Base-by-base conservation (phyloP, 2,888 invertebrate species). In the Eilema sororculum region DNA sequence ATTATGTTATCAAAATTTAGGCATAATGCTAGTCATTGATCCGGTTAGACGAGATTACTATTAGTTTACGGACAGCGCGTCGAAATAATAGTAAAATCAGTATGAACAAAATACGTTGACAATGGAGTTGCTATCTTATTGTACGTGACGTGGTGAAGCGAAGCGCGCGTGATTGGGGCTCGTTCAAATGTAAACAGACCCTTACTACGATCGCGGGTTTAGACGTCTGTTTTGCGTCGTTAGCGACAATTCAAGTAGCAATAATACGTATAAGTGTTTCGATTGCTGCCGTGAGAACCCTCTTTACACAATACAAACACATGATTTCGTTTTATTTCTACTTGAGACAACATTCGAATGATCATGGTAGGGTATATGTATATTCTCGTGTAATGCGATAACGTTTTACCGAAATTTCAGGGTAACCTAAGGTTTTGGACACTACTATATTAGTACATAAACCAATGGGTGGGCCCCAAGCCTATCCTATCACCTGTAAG, bases 81-180 rank as follows among this genome's bases (percentile, higher is more conserved):
- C 75, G 67, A 84, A 83, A 87, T 88, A 88, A 86, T 86, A 76
- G 85, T 78, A 68, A 82, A 77, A 78, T 71, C 75, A 80, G 79
- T 79, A 76, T 75, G 82, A 78, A 84, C 85, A 85, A 89, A 89
- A 87, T 87, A 86, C 81, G 82, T 82, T 79, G 84, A 91, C 92
- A 91, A 91, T 89, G 73, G 87, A 77, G 80, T 72, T 82, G 84
- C 86, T 92, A 92, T 91, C 91, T 88, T 87, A 86, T 87, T 87
- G 89, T 86, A 71, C 73, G 81, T 86, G 86, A 85, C 84, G 87
- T 85, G 85, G 76, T 79, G 85, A 78, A 84, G 87, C 86, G 79
- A 24, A 33, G 22, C 85, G 86, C 89, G 89, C 91, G 88, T 91
- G 91, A 91, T 91, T 90, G 90, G 84, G 86, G 84, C 78, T 78